phyloP scores from a whole-genome alignment of 2,797 vertebrate genomes.

The Phyllotis vaccarum region DNA sequence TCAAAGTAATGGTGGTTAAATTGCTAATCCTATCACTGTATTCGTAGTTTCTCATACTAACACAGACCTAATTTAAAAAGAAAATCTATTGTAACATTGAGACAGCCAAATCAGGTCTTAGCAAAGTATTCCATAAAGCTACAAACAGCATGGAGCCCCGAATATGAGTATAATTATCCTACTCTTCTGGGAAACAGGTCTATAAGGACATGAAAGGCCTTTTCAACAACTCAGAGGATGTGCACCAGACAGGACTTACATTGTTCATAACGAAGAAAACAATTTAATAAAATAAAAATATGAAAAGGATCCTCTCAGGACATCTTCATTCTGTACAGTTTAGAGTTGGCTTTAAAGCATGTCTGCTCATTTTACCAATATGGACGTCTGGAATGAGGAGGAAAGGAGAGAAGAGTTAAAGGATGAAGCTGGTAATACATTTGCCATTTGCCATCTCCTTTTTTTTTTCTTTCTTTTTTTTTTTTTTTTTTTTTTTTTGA shows the following conservation, averaged over 20 bases:
- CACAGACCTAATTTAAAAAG: not conserved
- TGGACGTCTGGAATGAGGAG: slow-evolving; percentile 4
- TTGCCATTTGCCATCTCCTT: slow-evolving; percentile 5
- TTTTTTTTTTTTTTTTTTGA: no score
- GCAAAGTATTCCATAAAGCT: not conserved
- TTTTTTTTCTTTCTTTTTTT: no score
- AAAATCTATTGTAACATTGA: not conserved
- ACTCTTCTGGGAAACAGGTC: not conserved
- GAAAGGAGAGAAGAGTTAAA: not conserved
- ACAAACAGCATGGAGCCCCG: not conserved
- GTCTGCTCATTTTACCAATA: slow-evolving; percentile 7
- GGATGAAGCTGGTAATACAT: not conserved
- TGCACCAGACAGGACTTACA: not conserved
- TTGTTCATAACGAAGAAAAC: slow-evolving; percentile 18
- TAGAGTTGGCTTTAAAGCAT: slow-evolving; percentile 45
- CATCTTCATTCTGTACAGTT: not conserved
- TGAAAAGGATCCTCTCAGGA: not conserved
- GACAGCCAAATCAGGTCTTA: not conserved
- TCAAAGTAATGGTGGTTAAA: slow-evolving; percentile 52
- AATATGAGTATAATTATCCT: not conserved
- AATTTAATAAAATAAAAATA: not conserved
- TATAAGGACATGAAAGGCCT: not conserved
- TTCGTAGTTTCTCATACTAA: slow-evolving; percentile 18
- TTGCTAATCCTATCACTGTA: not conserved
- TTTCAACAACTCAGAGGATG: not conserved